Base-by-base conservation (phyloP, 2,797 vertebrate species). In the Diglossa cyanea region DNA sequence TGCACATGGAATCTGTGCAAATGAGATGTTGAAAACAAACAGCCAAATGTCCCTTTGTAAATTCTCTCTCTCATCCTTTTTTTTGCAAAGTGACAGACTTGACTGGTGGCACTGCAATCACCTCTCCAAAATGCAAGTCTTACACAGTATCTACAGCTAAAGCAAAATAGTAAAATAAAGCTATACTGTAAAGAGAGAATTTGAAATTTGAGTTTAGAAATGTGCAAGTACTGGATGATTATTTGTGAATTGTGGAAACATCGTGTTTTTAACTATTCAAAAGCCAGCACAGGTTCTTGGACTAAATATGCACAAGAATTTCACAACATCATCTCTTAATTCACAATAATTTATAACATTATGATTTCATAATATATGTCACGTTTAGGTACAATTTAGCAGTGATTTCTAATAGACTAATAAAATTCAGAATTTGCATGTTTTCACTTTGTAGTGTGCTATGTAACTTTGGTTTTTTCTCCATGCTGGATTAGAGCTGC, bases 401-500 rank as follows among this genome's bases (percentile, higher is more conserved):
- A 85, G 50, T 73, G 61, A 88, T 57, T 94, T 94, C 50, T 55
- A 67, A 91, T 2, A 54, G 35, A 58, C 45, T 63, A 78, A 65
- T 45, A 79, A 80, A 88, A 65, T 13, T 51, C 42, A 24, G 40
- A 71, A 26, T 62, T 75, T 80, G 63, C 21, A 37, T 44, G 13
- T 71, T 72, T 88, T 72, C n/a, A 74, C n/a, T 79, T 53, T n/a
- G 30, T 13, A 87, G 30, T 11, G 37, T 65, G 30, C 48, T 85
- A 47, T 4, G 11, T 35, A 72, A 50, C 68, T 95, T 88, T 60
- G 44, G 2, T 18, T 54, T 57, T 67, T 73, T 30, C 35, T 93
- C 61, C 74, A 51, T 40, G 80, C 23, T 89, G 54, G n/a, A 84
- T 92, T 92, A 88, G 30, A 96, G 81, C 85, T 90, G 60, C 93